Evolutionary conservation across 2,888 invertebrate species (phyloP), one percentile per base, ranked within the genome.

Genomic region (Cephus pygmeus): DNA sequence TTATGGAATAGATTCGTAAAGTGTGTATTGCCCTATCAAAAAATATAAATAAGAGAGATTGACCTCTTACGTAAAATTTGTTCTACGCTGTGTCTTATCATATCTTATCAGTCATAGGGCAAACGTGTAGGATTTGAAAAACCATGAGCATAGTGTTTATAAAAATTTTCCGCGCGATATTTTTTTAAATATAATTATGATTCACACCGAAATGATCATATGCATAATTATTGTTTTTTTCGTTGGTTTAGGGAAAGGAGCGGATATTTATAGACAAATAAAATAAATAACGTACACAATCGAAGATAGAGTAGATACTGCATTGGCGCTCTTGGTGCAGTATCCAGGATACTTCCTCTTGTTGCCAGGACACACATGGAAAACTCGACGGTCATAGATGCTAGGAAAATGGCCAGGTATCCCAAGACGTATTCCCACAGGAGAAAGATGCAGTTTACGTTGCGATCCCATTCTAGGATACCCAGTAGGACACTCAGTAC

Each of bases 281-380:
- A 56, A 56, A 9, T 56, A 56, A 56, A 56, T 56, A 9, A 91
- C 93, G 94, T 92, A 97, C 97, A 94, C 85, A 96, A 92, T 90
- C 96, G 94, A 84, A 95, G 92, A 92, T 97, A 97, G 86, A 97
- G 94, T 86, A 97, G 93, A 90, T 96, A 95, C 92, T 96, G 95
- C 94, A 97, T 96, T 83, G 95, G 94, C 84, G 94, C 93, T 79
- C 97, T 93, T 15, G 95, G 95, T 71, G 93, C 93, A n/a, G 95
- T 95, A 88, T 96, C 95, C 85, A 97, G 93, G 86, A 97, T 97
- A 88, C 96, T 95, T 79, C 97, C 97, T 82, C 96, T 93, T 92
- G 96, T 94, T 81, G 96, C 96, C 82, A 96, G 93, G 87, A 95
- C 92, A 88, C 95, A 95, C 86, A 97, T 95, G 85, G 93, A 93